These are phyloP conservation scores for Indri indri DNA, from an alignment of 2,113 vertebrate species.

Conservation along the genomic window DNA sequence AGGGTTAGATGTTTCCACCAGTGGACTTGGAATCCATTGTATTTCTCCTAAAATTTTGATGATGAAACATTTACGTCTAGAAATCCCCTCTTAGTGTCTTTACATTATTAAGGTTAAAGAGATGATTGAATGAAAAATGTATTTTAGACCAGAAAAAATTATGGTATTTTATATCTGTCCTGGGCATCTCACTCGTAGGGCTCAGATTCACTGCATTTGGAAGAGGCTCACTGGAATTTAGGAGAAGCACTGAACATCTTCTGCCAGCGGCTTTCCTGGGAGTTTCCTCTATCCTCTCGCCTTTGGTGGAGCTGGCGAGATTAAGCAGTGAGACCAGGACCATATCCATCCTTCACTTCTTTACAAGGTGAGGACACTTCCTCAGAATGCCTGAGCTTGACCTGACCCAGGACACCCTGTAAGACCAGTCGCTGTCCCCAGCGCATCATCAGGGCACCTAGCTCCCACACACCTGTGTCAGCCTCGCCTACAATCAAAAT, in stretches of 20 bases:
- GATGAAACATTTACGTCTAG: neutral
- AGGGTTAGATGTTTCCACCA: neutral
- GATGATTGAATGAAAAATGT: neutral
- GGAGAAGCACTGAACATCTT: neutral
- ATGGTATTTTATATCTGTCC: neutral
- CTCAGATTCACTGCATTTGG: neutral
- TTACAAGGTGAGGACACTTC: neutral
- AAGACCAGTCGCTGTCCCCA: neutral
- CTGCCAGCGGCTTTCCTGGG: neutral
- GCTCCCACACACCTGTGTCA: neutral
- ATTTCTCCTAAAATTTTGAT: neutral
- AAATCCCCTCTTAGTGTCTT: neutral
- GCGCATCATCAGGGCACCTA: neutral
- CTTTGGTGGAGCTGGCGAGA: neutral
- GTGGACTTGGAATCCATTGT: neutral
- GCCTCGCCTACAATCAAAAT: neutral
- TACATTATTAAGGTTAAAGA: neutral
- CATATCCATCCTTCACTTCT: neutral
- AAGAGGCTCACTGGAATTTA: neutral
- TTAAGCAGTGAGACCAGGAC: neutral
- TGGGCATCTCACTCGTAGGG: neutral
- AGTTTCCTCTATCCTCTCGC: neutral
- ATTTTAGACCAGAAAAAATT: neutral
- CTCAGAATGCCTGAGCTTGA: neutral
- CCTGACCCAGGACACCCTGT: neutral